Evolutionary conservation across 2,888 invertebrate species (phyloP).

Genomic region (Chrysotoxum bicinctum): DNA sequence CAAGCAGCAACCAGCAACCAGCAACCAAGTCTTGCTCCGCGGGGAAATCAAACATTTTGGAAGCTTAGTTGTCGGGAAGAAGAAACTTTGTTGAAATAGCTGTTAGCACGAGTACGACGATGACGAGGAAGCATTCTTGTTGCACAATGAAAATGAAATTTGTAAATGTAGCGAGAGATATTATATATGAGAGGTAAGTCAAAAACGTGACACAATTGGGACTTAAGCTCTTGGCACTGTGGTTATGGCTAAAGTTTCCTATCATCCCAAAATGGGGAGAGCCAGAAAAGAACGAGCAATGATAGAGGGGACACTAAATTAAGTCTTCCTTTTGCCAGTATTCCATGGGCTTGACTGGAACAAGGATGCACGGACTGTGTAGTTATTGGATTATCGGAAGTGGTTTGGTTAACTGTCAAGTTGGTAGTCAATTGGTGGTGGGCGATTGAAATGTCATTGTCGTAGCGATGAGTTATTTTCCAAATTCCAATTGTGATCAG

Average conservation of each 20-base stretch:
- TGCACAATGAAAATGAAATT: constrained; percentile 63
- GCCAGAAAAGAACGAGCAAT: background rate
- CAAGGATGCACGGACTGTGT: constrained; percentile 27
- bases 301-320: constrained; percentile 29
- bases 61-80: constrained; percentile 67
- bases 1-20: constrained; percentile 49
- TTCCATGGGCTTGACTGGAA: background rate
- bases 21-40: constrained; percentile 37
- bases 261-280: constrained; percentile 21
- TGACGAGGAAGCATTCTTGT: constrained; percentile 28
- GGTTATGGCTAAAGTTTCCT: constrained; percentile 59
- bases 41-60: constrained; percentile 71
- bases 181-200: constrained; percentile 16
- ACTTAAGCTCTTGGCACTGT: constrained; percentile 48
- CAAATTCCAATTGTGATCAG: background rate
- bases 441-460: constrained; percentile 15
- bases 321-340: constrained; percentile 6
- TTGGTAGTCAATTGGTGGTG: constrained; percentile 14
- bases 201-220: constrained; percentile 58
- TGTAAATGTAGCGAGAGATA: constrained; percentile 31
- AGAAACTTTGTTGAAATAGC: constrained; percentile 67
- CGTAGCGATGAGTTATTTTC: background rate
- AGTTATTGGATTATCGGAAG: constrained; percentile 48
- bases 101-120: constrained; percentile 13
- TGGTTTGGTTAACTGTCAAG: constrained; percentile 30